Conservation (phyloP, 2,888 invertebrate genomes). For the Acrocyrtus sp. region DNA sequence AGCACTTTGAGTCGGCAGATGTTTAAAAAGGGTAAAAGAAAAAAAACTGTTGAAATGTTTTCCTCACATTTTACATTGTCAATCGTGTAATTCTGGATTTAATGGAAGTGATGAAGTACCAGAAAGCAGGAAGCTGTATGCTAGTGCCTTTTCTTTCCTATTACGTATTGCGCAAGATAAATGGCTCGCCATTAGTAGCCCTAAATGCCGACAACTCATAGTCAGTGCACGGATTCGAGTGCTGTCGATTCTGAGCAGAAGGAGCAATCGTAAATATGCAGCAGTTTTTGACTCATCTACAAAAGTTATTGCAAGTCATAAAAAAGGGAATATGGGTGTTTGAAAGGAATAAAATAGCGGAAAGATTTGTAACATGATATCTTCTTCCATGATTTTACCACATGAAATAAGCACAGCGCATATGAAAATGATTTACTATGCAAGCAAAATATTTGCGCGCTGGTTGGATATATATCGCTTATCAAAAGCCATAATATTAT, state of each 20-base stretch:
- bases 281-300: not conserved
- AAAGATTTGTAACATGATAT: conserved; percentile 29
- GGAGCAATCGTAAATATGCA: not conserved
- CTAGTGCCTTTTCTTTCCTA: not conserved
- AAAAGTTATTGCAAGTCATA: conserved; percentile 32
- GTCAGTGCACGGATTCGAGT: not conserved
- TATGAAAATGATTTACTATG: no score
- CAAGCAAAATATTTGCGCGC: no score
- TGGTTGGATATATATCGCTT: no score
- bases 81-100: not conserved
- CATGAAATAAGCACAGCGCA: no score
- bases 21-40: not conserved
- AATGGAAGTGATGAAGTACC: not conserved
- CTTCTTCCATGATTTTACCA: no score
- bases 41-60: not conserved
- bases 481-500: no score
- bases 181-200: not conserved
- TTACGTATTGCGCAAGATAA: not conserved
- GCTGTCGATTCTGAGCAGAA: not conserved
- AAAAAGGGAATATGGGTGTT: conserved; percentile 13
- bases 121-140: not conserved
- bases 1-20: conserved; percentile 20
- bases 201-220: not conserved
- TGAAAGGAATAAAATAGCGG: conserved; percentile 31
- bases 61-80: no score